Base-by-base conservation (phyloP, 2,797 vertebrate genomes). In the Carcharodon carcharias region DNA sequence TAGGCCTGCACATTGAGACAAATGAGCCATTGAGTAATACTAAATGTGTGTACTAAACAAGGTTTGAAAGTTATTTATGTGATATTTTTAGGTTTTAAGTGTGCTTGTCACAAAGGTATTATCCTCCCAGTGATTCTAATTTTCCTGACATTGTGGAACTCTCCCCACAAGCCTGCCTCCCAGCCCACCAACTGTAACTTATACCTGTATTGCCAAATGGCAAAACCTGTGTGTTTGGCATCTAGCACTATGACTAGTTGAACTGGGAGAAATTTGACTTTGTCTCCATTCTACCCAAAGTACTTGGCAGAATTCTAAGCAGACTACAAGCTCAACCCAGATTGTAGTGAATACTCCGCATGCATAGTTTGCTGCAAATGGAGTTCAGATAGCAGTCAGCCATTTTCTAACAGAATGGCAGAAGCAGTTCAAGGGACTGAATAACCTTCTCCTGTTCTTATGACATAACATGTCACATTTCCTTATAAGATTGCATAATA, bases 261-360 rank as follows among this genome's bases (percentile, higher is more conserved):
- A 93, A 93, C 61, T 40, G n/a, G 91, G 61, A 93, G 58, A 93
- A 93, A 93, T 93, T 91, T 91, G 88, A 63, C 56, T 63, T 40
- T 45, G n/a, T 45, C 1, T 93, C 61, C 9, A 40, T 93, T 93
- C 91, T 21, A 67, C 61, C 91, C 40, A 28, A 93, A 67, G 91
- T 40, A 93, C 61, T 45, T 67, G 45, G n/a, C 91, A 23, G 63
- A 45, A 67, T 93, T 93, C 61, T 93, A 45, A 67, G 21, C 21
- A 23, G 91, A 93, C n/a, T 93, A 18, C 23, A 93, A 23, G 21
- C 8, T 67, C n/a, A 67, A 93, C 21, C 18, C 18, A 12, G 61
- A 45, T 93, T 67, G 61, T 4, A 65, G n/a, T 93, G 91, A 93
- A 26, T 23, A 93, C 91, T 45, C n/a, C 0, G 4, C 61, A 21